Evolutionary conservation across 1,140 invertebrate species (phyloP).

Genomic region (Sitodiplosis mosellana): DNA sequence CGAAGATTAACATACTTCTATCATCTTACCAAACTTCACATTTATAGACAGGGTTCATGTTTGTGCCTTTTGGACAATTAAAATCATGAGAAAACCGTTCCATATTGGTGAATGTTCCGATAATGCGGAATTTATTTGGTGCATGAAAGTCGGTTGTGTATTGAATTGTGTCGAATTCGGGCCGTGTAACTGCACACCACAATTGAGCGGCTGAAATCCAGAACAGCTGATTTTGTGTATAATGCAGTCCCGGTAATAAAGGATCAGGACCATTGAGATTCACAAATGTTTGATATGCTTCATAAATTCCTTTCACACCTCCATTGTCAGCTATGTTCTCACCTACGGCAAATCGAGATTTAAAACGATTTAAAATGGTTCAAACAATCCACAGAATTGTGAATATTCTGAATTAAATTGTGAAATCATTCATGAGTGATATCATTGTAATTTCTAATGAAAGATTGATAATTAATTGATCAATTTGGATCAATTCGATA

Average conservation of each 20-base stretch:
- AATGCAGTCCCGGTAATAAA: constrained; percentile 28
- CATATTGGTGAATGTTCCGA: constrained; percentile 47
- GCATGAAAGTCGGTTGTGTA: constrained; percentile 33
- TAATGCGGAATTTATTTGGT: constrained; percentile 29
- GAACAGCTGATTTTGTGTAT: constrained; percentile 30
- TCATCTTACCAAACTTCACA: constrained; percentile 70
- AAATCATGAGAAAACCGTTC: constrained; percentile 46
- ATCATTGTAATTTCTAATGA: too few relatives aligned
- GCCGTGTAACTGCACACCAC: constrained; percentile 35
- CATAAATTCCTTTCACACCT: constrained; percentile 50
- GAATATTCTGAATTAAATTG: too few relatives aligned
- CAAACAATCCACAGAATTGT: too few relatives aligned
- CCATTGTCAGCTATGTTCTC: constrained; percentile 83
- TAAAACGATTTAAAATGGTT: too few relatives aligned
- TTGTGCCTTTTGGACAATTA: constrained; percentile 41
- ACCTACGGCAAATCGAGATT: too few relatives aligned
- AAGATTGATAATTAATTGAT: too few relatives aligned
- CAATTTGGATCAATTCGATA: too few relatives aligned
- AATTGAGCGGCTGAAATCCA: constrained; percentile 33
- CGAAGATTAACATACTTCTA: too few relatives aligned
- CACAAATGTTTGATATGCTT: constrained; percentile 30
- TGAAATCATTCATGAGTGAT: too few relatives aligned
- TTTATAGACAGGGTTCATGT: constrained; percentile 77
- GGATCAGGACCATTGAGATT: constrained; percentile 18
- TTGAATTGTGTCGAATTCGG: constrained; percentile 38